These are phyloP conservation scores for Pelodiscus sinensis DNA, from an alignment of 2,113 vertebrate species.

Conservation along the genomic window DNA sequence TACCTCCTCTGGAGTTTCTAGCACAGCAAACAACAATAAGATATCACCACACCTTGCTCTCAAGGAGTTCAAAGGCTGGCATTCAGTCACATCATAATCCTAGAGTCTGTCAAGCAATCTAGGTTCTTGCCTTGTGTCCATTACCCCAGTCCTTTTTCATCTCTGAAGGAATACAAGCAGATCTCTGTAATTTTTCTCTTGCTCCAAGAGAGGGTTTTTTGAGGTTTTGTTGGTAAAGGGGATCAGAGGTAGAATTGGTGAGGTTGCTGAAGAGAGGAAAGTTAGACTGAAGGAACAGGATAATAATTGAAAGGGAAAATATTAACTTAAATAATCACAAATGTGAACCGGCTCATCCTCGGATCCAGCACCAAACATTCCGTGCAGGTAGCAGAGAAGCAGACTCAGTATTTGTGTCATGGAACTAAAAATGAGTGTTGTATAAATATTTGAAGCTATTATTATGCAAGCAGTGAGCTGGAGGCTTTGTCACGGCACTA, in stretches of 20 bases:
- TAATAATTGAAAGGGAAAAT: accelerated
- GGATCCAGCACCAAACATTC: background rate
- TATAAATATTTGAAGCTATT: constrained; percentile 29
- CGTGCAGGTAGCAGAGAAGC: background rate
- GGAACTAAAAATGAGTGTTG: background rate
- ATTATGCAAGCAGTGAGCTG: constrained; percentile 27
- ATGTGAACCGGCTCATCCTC: background rate
- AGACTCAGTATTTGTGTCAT: background rate
- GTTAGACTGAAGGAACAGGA: background rate
- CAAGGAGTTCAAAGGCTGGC: background rate
- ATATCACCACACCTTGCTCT: background rate
- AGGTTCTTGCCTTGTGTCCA: background rate
- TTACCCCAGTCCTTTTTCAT: background rate
- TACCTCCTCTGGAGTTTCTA: background rate
- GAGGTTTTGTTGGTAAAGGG: background rate
- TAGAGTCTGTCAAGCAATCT: background rate
- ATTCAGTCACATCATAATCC: accelerated
- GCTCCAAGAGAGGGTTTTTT: background rate
- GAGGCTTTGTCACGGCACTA: constrained; percentile 40
- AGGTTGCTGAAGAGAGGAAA: background rate
- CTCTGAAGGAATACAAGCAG: background rate
- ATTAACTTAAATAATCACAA: background rate
- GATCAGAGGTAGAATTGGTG: background rate
- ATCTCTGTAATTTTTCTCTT: background rate
- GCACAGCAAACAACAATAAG: background rate